These are phyloP conservation scores for Punctoribates punctum DNA, from an alignment of 2,888 invertebrate genomes.

Conservation along the genomic window DNA sequence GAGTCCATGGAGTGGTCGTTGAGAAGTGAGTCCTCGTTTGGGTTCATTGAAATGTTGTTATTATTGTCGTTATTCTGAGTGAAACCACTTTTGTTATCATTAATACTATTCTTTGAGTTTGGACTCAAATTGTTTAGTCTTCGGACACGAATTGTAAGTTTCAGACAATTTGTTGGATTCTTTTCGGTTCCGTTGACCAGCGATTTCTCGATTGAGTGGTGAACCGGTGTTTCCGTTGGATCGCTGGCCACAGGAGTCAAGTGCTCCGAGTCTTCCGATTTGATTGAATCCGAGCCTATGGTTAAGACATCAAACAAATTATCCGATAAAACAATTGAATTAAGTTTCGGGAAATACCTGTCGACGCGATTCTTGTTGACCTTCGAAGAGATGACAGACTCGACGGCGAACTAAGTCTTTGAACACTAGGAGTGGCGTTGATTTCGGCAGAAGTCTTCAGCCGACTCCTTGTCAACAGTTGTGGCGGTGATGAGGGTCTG, in stretches of 20 bases:
- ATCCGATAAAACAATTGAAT: not conserved
- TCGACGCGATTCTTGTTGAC: constrained; percentile 8
- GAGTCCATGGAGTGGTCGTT: constrained; percentile 4
- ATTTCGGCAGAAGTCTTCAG: not conserved
- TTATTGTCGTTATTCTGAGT: not conserved
- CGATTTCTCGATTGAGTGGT: not conserved
- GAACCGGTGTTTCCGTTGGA: not conserved
- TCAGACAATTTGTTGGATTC: constrained; percentile 44
- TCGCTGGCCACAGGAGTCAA: not conserved
- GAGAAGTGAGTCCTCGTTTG: not conserved
- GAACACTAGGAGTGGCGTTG: not conserved
- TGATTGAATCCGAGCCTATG: not conserved
- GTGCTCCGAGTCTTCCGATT: constrained; percentile 1
- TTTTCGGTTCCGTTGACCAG: constrained; percentile 13
- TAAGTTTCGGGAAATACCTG: not conserved
- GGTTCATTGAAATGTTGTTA: not conserved
- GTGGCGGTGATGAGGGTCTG: too few relatives aligned
- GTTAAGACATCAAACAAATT: not conserved
- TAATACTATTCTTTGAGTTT: constrained; percentile 4
- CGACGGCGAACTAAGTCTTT: not conserved
- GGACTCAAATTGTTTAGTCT: constrained; percentile 29
- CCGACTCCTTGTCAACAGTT: too few relatives aligned
- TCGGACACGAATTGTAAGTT: constrained; percentile 47
- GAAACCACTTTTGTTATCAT: not conserved
- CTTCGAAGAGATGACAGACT: not conserved